Evolutionary conservation across 1,140 invertebrate species (phyloP).

Genomic region (Fragariocoptes setiger): DNA sequence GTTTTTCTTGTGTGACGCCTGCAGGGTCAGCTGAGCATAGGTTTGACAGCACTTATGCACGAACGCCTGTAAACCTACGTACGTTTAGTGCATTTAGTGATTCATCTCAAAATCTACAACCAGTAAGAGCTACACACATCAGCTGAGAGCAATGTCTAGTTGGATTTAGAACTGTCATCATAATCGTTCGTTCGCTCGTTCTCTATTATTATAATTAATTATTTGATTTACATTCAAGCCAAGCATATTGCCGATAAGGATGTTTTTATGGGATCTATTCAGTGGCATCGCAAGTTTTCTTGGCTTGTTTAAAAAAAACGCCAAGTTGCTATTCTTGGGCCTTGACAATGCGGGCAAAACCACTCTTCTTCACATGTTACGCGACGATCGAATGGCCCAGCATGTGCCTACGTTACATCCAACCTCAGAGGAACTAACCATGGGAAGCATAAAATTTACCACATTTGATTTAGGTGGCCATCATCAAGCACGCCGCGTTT

Average conservation of each 20-base stretch:
- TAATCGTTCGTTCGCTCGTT: too few species aligned
- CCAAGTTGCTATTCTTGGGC: slow-evolving; percentile 84
- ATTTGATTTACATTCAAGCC: too few species aligned
- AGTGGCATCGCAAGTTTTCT: slow-evolving; percentile 75
- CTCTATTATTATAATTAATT: too few species aligned
- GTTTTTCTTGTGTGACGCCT: too few species aligned
- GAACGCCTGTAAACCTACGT: too few species aligned
- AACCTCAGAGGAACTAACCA: slow-evolving; percentile 92
- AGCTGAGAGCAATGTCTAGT: too few species aligned
- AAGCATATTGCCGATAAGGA: slow-evolving; percentile 19
- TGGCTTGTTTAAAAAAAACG: slow-evolving; percentile 90
- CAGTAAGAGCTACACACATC: too few species aligned
- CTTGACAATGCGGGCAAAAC: slow-evolving; percentile 98
- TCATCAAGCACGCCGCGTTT: slow-evolving; percentile 82
- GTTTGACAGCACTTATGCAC: too few species aligned
- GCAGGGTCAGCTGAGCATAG: too few species aligned
- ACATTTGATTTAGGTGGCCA: slow-evolving; percentile 99
- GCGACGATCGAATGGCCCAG: slow-evolving; percentile 93
- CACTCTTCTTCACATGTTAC: slow-evolving; percentile 90
- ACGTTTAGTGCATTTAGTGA: too few species aligned
- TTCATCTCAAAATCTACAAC: too few species aligned
- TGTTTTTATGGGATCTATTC: slow-evolving; percentile 96
- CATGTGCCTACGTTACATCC: slow-evolving; percentile 96
- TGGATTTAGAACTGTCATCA: too few species aligned
- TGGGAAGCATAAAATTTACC: slow-evolving; percentile 96